These are phyloP conservation scores for Phasia obesa DNA, from an alignment of 2,888 invertebrate species.

Conservation along the genomic window DNA sequence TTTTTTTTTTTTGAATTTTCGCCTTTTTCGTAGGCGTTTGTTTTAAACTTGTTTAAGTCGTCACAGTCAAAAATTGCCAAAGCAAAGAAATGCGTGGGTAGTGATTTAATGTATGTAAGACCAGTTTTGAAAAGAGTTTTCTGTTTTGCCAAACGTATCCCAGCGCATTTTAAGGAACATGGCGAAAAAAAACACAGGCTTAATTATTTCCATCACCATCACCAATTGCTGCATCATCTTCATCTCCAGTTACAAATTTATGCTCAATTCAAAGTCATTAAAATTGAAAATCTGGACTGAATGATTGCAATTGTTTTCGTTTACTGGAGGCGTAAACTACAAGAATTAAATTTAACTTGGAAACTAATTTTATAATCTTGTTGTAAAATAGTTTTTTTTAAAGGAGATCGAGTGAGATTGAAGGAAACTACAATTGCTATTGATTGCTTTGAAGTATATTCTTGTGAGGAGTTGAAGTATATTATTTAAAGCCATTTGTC, in stretches of 20 bases:
- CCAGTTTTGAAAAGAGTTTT: slow-evolving; percentile 17
- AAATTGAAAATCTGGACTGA: slow-evolving; percentile 2
- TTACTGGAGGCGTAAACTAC: slow-evolving; percentile 53
- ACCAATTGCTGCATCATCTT: slow-evolving; percentile 22
- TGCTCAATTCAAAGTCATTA: slow-evolving; percentile 27
- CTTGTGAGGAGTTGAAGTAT: neutral
- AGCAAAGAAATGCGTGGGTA: slow-evolving; percentile 51
- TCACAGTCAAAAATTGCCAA: slow-evolving; percentile 41
- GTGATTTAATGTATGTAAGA: slow-evolving; percentile 56
- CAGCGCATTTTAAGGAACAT: slow-evolving; percentile 5
- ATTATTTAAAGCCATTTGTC: neutral
- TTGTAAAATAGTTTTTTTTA: neutral
- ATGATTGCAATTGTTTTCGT: slow-evolving; percentile 36
- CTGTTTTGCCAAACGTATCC: neutral
- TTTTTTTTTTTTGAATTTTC: slow-evolving; percentile 3
- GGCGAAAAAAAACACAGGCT: slow-evolving; percentile 19
- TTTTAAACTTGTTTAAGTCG: slow-evolving; percentile 56
- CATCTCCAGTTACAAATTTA: slow-evolving; percentile 52
- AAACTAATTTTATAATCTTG: slow-evolving; percentile 46
- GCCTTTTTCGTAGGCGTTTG: slow-evolving; percentile 60
- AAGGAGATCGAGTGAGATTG: neutral
- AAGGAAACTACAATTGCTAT: neutral
- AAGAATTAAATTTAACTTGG: slow-evolving; percentile 25
- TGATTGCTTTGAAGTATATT: neutral
- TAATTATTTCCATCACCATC: slow-evolving; percentile 45